Percentiles rank a stretch among this genome's conserved stretches.
Evolutionary conservation across 1,140 invertebrate species (phyloP).

Genomic region (Diploscapter pachys): DNA sequence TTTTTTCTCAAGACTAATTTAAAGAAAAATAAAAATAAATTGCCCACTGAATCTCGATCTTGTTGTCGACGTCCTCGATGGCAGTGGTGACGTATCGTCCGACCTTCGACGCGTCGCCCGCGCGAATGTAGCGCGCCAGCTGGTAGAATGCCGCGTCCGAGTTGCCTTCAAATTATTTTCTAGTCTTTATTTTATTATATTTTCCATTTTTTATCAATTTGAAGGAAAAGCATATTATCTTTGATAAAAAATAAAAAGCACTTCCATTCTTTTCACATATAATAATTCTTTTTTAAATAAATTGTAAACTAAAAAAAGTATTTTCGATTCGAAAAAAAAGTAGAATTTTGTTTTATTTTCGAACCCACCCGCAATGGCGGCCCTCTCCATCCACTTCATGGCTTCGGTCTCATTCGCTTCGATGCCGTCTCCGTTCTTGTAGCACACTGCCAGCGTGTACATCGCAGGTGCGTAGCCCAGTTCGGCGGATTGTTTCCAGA

Average conservation of each 20-base stretch:
- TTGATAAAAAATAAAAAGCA: neutral
- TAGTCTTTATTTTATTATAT: too few relatives aligned
- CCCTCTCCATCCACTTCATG: slow-evolving; percentile 12
- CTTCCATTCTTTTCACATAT: neutral
- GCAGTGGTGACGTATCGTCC: neutral
- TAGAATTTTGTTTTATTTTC: neutral
- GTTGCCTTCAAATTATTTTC: neutral
- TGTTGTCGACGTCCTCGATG: slow-evolving; percentile 1
- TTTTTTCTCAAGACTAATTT: neutral
- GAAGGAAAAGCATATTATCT: neutral
- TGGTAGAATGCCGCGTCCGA: slow-evolving; percentile 11
- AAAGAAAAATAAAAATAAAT: neutral
- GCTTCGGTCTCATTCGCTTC: neutral
- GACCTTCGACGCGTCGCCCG: neutral
- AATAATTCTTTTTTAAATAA: neutral
- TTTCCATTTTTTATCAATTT: too few relatives aligned
- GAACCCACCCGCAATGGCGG: slow-evolving; percentile 8
- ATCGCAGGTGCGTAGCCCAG: neutral
- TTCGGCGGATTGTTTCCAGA: slow-evolving; percentile 5
- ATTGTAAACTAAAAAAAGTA: neutral
- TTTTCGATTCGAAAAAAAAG: neutral
- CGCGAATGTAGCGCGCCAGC: neutral
- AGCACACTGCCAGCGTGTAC: slow-evolving; percentile 11
- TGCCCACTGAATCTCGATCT: neutral
- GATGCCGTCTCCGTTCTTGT: slow-evolving; percentile 2